A percentile compares a stretch with the other conserved stretches of the same genome.
Conservation (phyloP, 2,797 vertebrate species). For the Cheirogaleus major region DNA sequence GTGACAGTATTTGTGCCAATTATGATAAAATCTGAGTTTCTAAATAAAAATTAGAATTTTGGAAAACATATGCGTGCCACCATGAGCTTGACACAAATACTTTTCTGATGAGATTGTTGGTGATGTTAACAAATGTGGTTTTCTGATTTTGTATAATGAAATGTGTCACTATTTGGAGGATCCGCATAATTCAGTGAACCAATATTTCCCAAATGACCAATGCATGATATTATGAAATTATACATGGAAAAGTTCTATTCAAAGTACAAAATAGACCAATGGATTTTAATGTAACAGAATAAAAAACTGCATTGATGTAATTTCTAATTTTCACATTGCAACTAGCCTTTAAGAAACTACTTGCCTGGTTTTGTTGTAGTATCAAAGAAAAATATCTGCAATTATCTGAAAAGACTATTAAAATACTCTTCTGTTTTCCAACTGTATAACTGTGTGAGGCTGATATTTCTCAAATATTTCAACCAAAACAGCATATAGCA, state of each 20-base stretch:
- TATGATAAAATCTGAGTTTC: neutral
- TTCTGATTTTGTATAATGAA: neutral
- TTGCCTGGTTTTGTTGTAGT: neutral
- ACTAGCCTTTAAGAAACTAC: neutral
- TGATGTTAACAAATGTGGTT: neutral
- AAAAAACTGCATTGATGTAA: neutral
- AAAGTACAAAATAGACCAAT: neutral
- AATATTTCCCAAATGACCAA: neutral
- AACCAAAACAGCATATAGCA: conserved; percentile 1
- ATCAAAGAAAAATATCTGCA: conserved; percentile 8
- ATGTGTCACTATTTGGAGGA: neutral
- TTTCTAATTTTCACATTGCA: conserved; percentile 1
- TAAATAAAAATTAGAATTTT: conserved; percentile 35
- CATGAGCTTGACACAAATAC: neutral
- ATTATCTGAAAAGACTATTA: neutral
- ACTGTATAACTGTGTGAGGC: neutral
- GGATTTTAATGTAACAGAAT: neutral
- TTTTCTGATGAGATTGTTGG: neutral
- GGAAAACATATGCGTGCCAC: neutral
- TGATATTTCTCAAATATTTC: neutral
- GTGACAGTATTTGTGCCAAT: neutral
- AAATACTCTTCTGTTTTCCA: neutral
- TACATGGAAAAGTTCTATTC: neutral
- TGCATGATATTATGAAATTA: neutral
- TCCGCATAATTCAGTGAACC: neutral